Evolutionary conservation across 2,888 invertebrate genomes (phyloP).

Genomic region (Spisula subtruncata): DNA sequence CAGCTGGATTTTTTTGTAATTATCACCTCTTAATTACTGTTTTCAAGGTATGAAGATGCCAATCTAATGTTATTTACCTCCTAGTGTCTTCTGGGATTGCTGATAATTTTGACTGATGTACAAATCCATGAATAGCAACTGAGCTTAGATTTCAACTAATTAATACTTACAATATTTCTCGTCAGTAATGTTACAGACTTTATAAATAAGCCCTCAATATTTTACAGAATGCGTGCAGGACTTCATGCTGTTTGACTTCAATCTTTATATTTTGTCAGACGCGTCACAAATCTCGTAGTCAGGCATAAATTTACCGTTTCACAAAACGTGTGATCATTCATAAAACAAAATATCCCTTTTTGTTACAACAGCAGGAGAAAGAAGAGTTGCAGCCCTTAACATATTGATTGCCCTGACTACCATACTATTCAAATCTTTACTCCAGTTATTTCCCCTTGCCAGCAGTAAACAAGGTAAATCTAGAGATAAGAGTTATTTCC

Average conservation of each 20-base stretch:
- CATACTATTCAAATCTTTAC: no score
- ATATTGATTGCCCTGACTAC: no score
- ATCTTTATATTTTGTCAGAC: background rate
- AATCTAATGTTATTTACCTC: conserved; percentile 57
- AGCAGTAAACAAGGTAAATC: no score
- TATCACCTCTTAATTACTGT: conserved; percentile 69
- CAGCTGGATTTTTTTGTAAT: conserved; percentile 71
- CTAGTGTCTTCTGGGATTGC: conserved; percentile 41
- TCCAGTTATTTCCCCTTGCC: no score
- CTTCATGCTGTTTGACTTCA: background rate
- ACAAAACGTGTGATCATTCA: no score
- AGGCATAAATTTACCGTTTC: no score
- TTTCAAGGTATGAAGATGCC: conserved; percentile 60
- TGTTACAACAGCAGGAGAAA: no score
- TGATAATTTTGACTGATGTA: conserved; percentile 62
- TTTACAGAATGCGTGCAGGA: background rate
- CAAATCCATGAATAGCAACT: conserved; percentile 43
- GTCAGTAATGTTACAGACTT: background rate
- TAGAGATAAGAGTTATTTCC: no score
- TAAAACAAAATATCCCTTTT: no score
- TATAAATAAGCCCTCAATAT: conserved; percentile 15
- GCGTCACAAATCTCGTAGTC: no score
- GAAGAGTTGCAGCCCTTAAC: no score
- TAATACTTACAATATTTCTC: conserved; percentile 9
- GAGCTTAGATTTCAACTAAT: conserved; percentile 32